phyloP scores from a whole-genome alignment of 2,113 vertebrate genomes.

The Labrus mixtus region DNA sequence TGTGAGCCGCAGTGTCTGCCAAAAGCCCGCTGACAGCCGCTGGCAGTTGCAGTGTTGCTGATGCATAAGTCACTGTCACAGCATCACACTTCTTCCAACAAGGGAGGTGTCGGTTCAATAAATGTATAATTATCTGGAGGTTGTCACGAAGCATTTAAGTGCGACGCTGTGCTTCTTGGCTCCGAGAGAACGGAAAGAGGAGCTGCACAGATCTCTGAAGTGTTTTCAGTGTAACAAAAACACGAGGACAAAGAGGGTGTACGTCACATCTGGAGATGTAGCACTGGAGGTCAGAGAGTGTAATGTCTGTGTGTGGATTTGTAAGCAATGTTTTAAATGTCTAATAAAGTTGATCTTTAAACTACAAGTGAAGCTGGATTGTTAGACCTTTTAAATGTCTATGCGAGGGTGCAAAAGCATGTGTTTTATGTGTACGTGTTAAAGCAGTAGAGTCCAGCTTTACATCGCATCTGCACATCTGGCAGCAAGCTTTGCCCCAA shows the following conservation, averaged over 20 bases:
- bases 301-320: not conserved
- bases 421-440: conserved; percentile 16
- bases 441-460: conserved; percentile 59
- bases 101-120: conserved; percentile 62
- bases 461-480: conserved; percentile 72
- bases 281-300: conserved; percentile 18
- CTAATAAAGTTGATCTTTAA: no score
- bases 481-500: conserved; percentile 42
- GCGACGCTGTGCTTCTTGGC: not conserved
- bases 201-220: not conserved
- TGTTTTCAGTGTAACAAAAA: not conserved
- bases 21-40: conserved; percentile 59
- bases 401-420: conserved; percentile 1
- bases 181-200: conserved; percentile 15
- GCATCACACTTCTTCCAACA: conserved; percentile 34
- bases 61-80: conserved; percentile 55
- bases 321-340: not conserved
- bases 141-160: conserved; percentile 39
- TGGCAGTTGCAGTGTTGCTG: conserved; percentile 48
- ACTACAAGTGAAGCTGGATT: no score
- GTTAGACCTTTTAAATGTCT: not conserved
- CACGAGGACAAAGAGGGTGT: not conserved
- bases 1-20: conserved; percentile 39
- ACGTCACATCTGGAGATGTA: conserved; percentile 24
- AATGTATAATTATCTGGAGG: conserved; percentile 55